These are phyloP conservation scores for Idaea aversata DNA, from an alignment of 2,888 invertebrate genomes.

Conservation along the genomic window DNA sequence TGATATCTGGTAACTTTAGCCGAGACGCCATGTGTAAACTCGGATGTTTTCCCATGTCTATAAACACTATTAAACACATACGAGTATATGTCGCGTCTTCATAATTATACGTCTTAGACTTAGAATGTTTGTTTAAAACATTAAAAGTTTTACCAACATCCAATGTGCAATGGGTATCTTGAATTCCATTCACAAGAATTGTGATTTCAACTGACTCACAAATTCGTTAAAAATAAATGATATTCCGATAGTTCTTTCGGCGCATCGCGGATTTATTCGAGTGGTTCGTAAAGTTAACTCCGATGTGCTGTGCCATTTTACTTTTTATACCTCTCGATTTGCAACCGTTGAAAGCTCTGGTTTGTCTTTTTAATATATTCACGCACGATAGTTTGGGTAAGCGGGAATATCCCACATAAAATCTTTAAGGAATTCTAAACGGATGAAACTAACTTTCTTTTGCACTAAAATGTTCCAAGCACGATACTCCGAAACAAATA, in stretches of 20 bases:
- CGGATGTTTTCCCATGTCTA: constrained; percentile 49
- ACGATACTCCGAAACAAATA: not conserved
- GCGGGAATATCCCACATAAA: not conserved
- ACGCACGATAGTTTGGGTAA: constrained; percentile 2
- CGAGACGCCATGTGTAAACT: constrained; percentile 17
- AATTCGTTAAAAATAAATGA: constrained; percentile 48
- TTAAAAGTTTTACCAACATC: constrained; percentile 15
- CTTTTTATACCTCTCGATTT: constrained; percentile 41
- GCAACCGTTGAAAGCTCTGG: constrained; percentile 33
- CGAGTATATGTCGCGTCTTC: constrained; percentile 41
- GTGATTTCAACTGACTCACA: constrained; percentile 35
- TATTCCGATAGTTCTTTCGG: constrained; percentile 38
- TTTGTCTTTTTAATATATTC: constrained; percentile 13
- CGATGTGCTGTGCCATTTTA: constrained; percentile 29
- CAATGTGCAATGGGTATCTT: constrained; percentile 51
- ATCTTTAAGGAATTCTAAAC: not conserved
- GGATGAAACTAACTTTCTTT: not conserved
- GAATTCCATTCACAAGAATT: constrained; percentile 38
- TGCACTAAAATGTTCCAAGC: not conserved
- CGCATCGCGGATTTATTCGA: constrained; percentile 46
- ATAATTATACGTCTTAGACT: constrained; percentile 48
- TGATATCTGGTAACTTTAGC: constrained; percentile 20
- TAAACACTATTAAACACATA: constrained; percentile 35
- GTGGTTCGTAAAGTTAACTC: constrained; percentile 43
- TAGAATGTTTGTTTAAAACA: no score